These are phyloP conservation scores for Sterna hirundo DNA, from an alignment of 2,113 vertebrate genomes.

Conservation along the genomic window DNA sequence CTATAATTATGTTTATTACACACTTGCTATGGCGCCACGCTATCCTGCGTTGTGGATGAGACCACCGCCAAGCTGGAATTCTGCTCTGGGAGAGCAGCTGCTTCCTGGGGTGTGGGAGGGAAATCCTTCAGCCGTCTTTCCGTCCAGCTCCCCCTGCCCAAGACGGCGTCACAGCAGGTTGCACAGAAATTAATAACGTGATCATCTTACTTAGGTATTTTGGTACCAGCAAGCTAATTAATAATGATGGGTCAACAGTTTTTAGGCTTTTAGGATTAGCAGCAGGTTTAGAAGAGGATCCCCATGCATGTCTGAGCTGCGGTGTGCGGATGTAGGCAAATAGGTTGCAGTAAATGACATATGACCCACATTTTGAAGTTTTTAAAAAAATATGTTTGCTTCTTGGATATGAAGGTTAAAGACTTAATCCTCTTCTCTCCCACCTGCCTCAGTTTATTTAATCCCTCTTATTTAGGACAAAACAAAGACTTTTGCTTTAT, in stretches of 20 bases:
- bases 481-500: background rate
- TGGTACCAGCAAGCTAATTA: background rate
- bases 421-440: background rate
- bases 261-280: constrained; percentile 46
- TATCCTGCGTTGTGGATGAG: background rate
- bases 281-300: constrained; percentile 3
- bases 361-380: background rate
- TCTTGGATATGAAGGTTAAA: background rate
- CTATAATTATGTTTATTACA: background rate
- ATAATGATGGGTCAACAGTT: constrained; percentile 4
- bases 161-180: background rate
- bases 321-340: background rate
- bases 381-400: background rate
- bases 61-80: background rate
- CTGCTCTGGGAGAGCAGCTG: background rate
- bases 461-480: background rate
- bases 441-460: background rate
- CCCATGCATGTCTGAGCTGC: background rate
- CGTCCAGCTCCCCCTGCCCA: background rate
- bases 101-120: background rate
- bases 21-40: background rate
- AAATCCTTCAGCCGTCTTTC: background rate
- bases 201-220: background rate
- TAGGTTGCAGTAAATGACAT: background rate
- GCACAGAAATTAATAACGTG: background rate